Conservation (phyloP, 2,797 vertebrate species). For the Centropyge bicolor region DNA sequence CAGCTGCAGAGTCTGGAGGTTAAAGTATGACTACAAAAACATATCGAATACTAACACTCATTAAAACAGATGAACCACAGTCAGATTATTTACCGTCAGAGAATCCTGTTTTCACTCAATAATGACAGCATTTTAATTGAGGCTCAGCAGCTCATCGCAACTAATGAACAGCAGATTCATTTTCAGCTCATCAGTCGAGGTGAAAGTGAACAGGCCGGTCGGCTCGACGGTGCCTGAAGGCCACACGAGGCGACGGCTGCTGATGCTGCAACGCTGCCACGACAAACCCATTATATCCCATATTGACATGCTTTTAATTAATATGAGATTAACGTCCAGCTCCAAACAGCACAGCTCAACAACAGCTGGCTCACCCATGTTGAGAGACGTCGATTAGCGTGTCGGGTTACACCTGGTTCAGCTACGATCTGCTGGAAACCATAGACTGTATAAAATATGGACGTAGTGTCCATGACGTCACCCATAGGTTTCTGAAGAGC, state of each 20-base stretch:
- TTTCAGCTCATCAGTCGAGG: conserved; percentile 20
- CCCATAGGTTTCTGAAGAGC: no score
- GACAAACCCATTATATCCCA: conserved; percentile 4
- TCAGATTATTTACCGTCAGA: not conserved
- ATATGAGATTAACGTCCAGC: not conserved
- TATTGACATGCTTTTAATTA: conserved; percentile 13
- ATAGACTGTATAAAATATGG: no score
- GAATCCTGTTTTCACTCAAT: not conserved
- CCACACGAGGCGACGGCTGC: conserved; percentile 11
- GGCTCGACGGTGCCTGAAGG: conserved; percentile 14
- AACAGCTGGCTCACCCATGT: not conserved
- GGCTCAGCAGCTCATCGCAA: not conserved
- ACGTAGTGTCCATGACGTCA: no score
- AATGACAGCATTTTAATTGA: conserved; percentile 14
- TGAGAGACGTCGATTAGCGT: not conserved
- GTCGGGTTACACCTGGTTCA: not conserved
- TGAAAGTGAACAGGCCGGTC: conserved; percentile 21
- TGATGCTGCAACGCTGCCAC: not conserved
- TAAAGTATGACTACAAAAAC: not conserved
- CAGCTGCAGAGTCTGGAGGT: not conserved
- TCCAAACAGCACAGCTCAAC: not conserved
- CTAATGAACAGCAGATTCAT: conserved; percentile 29
- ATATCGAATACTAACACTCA: not conserved
- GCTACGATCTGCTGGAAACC: not conserved
- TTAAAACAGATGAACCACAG: not conserved